These are phyloP conservation scores for Cephalotes varians DNA, from an alignment of 2,888 invertebrate species.

Conservation along the genomic window DNA sequence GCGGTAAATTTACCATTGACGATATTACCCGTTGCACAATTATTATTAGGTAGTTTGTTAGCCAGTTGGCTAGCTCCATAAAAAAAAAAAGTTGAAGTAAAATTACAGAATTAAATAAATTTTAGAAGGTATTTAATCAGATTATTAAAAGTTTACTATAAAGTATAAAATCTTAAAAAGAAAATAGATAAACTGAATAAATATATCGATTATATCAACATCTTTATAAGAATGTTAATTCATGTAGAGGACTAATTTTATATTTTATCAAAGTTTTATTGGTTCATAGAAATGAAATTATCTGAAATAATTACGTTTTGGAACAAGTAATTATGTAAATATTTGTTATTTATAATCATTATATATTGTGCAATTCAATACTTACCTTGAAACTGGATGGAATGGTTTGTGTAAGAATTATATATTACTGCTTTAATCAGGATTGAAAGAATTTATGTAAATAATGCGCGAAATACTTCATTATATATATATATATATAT, in stretches of 20 bases:
- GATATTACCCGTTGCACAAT: conserved; percentile 83
- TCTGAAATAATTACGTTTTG: conserved; percentile 9
- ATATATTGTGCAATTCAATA: conserved; percentile 65
- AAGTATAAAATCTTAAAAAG: not conserved
- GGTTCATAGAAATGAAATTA: conserved; percentile 19
- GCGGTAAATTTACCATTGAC: conserved; percentile 83
- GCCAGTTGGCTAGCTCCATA: conserved; percentile 82
- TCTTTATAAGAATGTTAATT: conserved; percentile 18
- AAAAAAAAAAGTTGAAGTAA: conserved; percentile 43
- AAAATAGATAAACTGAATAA: not conserved
- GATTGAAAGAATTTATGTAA: conserved; percentile 71
- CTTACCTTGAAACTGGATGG: conserved; percentile 74
- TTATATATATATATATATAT: conserved; percentile 29
- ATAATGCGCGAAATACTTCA: conserved; percentile 64
- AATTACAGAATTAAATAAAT: not conserved
- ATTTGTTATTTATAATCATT: conserved; percentile 41
- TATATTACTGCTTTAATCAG: conserved; percentile 63
- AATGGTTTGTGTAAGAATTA: conserved; percentile 67
- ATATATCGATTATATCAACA: not conserved
- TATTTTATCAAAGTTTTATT: conserved; percentile 72
- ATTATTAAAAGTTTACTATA: not conserved
- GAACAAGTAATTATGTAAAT: not conserved
- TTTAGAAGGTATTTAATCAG: not conserved
- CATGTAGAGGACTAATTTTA: conserved; percentile 58
- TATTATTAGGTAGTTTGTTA: conserved; percentile 82